Percentiles rank a stretch among this genome's conserved stretches.
These are phyloP conservation scores for Diorhabda elongata DNA, from an alignment of 1,140 invertebrate species.

Conservation along the genomic window DNA sequence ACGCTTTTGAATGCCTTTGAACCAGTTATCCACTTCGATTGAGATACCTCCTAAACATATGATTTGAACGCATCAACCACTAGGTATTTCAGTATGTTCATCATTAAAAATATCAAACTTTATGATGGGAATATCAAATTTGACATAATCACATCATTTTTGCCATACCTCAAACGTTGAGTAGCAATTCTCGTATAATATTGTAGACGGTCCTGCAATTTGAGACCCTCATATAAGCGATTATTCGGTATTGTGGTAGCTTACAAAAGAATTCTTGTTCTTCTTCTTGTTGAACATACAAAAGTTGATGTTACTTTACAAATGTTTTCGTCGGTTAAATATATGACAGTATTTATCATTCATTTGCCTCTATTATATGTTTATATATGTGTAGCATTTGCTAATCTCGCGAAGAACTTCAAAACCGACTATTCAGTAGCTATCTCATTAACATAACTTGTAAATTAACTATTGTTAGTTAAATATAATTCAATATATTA, in stretches of 20 bases:
- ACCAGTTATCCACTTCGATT: no score
- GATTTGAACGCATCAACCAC: no score
- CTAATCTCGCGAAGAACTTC: not conserved
- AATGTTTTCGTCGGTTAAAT: conserved; percentile 3
- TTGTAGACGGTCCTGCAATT: not conserved
- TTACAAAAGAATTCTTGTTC: conserved; percentile 7
- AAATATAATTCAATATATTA: no score
- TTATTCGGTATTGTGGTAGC: conserved; percentile 8
- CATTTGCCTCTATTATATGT: not conserved
- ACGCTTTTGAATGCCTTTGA: no score
- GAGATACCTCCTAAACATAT: no score
- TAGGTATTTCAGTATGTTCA: no score
- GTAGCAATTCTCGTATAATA: not conserved
- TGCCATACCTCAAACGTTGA: not conserved
- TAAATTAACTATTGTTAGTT: no score
- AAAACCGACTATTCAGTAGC: no score
- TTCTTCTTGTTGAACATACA: conserved; percentile 9
- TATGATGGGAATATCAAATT: no score
- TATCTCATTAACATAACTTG: no score
- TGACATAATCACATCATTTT: no score
- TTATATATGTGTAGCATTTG: not conserved
- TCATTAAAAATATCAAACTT: no score
- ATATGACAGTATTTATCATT: not conserved
- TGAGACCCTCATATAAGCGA: not conserved
- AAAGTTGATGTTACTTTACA: conserved; percentile 10